phyloP scores from a whole-genome alignment of 2,888 invertebrate genomes.

The Seladonia tumulorum region DNA sequence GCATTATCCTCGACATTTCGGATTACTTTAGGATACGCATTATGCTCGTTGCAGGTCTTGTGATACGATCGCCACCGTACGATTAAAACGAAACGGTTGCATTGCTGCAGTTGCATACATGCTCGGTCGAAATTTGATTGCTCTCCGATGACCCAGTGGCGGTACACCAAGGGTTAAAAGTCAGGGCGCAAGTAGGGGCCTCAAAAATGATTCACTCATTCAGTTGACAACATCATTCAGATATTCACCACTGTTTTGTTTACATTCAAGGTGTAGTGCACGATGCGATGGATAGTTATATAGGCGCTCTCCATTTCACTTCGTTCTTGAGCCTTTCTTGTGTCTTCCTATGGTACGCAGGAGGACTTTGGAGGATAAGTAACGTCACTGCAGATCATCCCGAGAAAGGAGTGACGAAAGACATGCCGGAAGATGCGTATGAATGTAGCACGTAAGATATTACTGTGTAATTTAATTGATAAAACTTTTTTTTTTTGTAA shows the following conservation, averaged over 20 bases:
- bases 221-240: not conserved
- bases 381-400: not conserved
- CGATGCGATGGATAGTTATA: conserved; percentile 79
- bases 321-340: conserved; percentile 79
- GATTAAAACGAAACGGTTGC: too few species aligned
- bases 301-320: conserved; percentile 80
- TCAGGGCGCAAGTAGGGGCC: too few species aligned
- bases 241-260: not conserved
- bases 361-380: conserved; percentile 59
- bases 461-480: not conserved
- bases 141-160: too few species aligned
- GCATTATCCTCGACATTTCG: too few species aligned
- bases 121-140: too few species aligned
- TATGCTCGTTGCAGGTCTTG: too few species aligned
- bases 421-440: not conserved
- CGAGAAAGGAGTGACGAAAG: not conserved
- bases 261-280: conserved; percentile 76
- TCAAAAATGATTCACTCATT: not conserved
- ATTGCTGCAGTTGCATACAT: too few species aligned
- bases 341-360: conserved; percentile 73
- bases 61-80: too few species aligned
- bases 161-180: too few species aligned
- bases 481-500: not conserved
- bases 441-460: conserved; percentile 5
- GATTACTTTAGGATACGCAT: too few species aligned